phyloP scores from a whole-genome alignment of 1,140 invertebrate genomes.

The Piezodorus guildinii region DNA sequence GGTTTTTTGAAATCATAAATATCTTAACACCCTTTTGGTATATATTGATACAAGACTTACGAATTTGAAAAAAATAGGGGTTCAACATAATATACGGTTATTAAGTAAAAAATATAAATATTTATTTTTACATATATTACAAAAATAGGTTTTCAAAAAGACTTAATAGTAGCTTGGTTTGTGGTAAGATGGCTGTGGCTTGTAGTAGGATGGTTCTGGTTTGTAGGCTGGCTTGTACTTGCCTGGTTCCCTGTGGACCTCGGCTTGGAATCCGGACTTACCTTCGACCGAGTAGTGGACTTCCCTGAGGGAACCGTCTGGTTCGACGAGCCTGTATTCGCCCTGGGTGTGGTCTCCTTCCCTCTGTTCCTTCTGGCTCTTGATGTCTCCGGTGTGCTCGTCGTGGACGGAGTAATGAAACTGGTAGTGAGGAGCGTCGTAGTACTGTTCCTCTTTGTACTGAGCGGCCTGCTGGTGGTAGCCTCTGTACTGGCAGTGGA shows the following conservation, averaged over 20 bases:
- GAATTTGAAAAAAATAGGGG: too few species aligned
- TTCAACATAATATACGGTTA: too few species aligned
- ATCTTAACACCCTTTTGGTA: too few species aligned
- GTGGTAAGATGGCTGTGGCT: not conserved
- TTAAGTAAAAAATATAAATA: too few species aligned
- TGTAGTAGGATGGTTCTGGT: not conserved
- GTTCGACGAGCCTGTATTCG: conserved; percentile 31
- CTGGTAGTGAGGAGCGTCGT: conserved; percentile 27
- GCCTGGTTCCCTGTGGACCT: not conserved
- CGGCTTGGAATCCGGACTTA: not conserved
- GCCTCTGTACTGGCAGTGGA: not conserved
- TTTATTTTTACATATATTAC: too few species aligned
- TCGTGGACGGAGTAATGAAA: conserved; percentile 37
- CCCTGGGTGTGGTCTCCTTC: conserved; percentile 43
- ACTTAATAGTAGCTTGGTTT: not conserved
- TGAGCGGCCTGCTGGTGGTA: not conserved
- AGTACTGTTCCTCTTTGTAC: not conserved
- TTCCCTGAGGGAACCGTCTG: conserved; percentile 27
- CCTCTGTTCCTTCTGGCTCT: conserved; percentile 41
- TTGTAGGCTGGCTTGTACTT: too few species aligned
- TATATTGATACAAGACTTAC: too few species aligned
- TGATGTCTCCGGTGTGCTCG: conserved; percentile 43
- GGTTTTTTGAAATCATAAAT: too few species aligned
- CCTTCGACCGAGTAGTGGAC: conserved; percentile 19
- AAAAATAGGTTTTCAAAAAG: too few species aligned